These are phyloP conservation scores for Hoplodrina ambigua DNA, from an alignment of 2,888 invertebrate species.

Conservation along the genomic window DNA sequence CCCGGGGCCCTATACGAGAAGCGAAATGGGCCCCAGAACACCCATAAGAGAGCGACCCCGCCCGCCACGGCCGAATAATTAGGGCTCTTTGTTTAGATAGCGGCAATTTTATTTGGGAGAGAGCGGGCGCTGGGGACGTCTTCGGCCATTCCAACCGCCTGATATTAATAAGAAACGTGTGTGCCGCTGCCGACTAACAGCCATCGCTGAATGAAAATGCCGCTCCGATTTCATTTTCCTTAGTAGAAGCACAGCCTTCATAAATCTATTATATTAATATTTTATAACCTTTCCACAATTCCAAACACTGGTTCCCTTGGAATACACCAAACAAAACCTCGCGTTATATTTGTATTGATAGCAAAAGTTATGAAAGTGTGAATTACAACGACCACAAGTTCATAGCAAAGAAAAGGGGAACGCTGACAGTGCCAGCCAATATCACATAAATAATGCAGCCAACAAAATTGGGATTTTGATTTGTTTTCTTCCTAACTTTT, in stretches of 20 bases:
- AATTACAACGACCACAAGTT: conserved; percentile 81
- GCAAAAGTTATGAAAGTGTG: conserved; percentile 81
- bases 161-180: conserved; percentile 90
- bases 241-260: conserved; percentile 39
- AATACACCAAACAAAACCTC: conserved; percentile 36
- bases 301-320: conserved; percentile 19
- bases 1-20: conserved; percentile 91
- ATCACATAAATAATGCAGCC: conserved; percentile 90
- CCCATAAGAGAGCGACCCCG: conserved; percentile 93
- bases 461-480: conserved; percentile 89
- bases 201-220: conserved; percentile 71
- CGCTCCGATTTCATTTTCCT: conserved; percentile 72
- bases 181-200: conserved; percentile 75
- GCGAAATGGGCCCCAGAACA: conserved; percentile 93
- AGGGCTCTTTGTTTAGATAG: conserved; percentile 92
- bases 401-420: conserved; percentile 86
- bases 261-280: conserved; percentile 50
- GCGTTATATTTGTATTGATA: conserved; percentile 71
- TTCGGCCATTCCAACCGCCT: conserved; percentile 88
- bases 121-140: conserved; percentile 89
- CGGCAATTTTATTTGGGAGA: conserved; percentile 91
- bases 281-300: conserved; percentile 28
- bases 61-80: conserved; percentile 92
- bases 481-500: conserved; percentile 89
- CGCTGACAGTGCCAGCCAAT: conserved; percentile 84